Evolutionary conservation across 2,888 invertebrate species (phyloP), one percentile per base, ranked within the genome.

Genomic region (Philereme vetulata): DNA sequence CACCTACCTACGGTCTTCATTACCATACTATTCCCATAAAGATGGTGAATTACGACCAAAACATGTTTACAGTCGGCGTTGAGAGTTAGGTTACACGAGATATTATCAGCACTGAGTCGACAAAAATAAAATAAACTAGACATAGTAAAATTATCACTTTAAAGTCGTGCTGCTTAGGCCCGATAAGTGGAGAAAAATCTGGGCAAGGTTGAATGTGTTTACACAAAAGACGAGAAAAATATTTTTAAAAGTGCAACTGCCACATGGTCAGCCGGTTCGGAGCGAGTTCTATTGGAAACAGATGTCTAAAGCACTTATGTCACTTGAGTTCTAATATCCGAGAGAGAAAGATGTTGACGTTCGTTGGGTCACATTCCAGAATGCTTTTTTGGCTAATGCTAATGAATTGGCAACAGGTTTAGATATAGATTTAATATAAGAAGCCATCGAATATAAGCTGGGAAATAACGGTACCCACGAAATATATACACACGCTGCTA

Each of bases 11-110:
- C 43, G 50, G 56, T 45, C 44, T 72, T 75, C 43, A 77, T 82
- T 77, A 78, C 60, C 79, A 80, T 80, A 78, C 71, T 68, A 75
- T 72, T 63, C 64, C 68, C 66, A 76, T 77, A 74, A 67, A 58
- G 60, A 49, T 62, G 51, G 60, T 69, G 64, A 72, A 63, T 69
- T 70, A 73, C 60, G 64, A 67, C 69, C 67, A 72, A 76, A 78
- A 77, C 75, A 74, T 72, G 79, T 78, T 75, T 73, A 68, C 69
- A 57, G 52, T 50, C 38, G 51, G 59, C 45, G 56, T 46, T 56
- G 55, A 59, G 58, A 45, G 43, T 64, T 48, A 51, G 59, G 55
- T 64, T 51, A 56, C 36, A 56, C 11, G n/a, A 38, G 32, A 51
- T 51, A 44, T 42, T 57, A 50, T 45, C 10, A 62, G 44, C 21